Conservation (phyloP, 2,888 invertebrate species). For the Myopa testacea region DNA sequence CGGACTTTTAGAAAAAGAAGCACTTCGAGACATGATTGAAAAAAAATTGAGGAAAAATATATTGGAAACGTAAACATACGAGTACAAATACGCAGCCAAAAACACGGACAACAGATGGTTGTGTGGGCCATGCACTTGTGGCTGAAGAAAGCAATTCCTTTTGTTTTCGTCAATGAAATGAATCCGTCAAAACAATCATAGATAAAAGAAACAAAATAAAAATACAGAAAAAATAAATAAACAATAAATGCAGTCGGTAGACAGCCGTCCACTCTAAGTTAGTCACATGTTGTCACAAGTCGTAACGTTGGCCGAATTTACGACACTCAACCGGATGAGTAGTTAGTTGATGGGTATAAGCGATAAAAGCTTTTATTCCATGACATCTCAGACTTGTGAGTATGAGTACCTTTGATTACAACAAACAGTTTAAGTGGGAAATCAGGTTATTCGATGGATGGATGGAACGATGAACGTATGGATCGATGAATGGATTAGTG, state of each 20-base stretch:
- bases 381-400: no score
- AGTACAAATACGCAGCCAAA: not conserved
- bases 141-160: not conserved
- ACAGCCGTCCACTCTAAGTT: not conserved
- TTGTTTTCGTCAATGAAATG: not conserved
- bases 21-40: not conserved
- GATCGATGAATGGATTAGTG: not conserved
- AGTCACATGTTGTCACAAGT: not conserved
- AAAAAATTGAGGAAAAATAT: not conserved
- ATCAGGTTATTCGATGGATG: not conserved
- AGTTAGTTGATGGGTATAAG: no score
- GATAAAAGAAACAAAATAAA: not conserved
- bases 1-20: not conserved
- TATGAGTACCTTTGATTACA: no score
- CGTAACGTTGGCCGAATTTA: no score
- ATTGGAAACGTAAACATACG: not conserved
- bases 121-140: conserved; percentile 24
- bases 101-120: not conserved
- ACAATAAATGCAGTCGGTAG: not conserved
- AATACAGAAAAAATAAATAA: not conserved
- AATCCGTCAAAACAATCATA: conserved; percentile 15
- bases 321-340: no score
- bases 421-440: no score
- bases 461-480: not conserved
- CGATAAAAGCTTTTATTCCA: no score